phyloP scores from a whole-genome alignment of 2,113 vertebrate species.

The Pedetes capensis region DNA sequence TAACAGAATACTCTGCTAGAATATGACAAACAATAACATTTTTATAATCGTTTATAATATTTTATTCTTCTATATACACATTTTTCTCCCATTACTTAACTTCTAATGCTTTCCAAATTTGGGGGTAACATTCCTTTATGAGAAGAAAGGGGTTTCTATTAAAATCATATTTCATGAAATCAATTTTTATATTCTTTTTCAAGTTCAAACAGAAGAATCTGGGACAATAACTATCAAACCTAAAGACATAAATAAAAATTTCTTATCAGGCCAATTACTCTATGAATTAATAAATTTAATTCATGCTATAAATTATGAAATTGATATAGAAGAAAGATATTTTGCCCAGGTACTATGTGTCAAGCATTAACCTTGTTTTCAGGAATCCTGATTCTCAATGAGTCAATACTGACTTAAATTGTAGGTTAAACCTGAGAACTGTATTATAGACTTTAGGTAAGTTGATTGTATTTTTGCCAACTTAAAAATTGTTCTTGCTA shows the following conservation, averaged over 20 bases:
- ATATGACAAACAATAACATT: neutral
- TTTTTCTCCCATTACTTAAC: neutral
- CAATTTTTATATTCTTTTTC: constrained; percentile 24
- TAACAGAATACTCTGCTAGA: neutral
- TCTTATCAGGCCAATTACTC: neutral
- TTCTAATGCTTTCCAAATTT: neutral
- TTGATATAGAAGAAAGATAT: neutral
- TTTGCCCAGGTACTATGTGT: neutral
- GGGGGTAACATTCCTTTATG: neutral
- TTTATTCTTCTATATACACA: neutral
- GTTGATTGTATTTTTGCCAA: neutral
- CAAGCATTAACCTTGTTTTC: constrained; percentile 23
- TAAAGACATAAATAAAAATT: constrained; percentile 1
- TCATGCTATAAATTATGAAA: constrained; percentile 3
- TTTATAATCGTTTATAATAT: neutral
- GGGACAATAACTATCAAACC: neutral
- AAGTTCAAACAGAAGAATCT: neutral
- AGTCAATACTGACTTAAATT: neutral
- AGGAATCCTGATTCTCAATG: neutral
- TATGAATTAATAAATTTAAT: constrained; percentile 27
- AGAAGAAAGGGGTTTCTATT: neutral
- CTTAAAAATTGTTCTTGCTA: neutral
- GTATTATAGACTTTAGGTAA: neutral
- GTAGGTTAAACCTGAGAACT: neutral
- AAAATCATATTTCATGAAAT: constrained; percentile 39